Percentiles rank a stretch among this genome's conserved stretches.
These are phyloP conservation scores for Eupelmus urozonus DNA, from an alignment of 2,888 invertebrate species.

Conservation along the genomic window DNA sequence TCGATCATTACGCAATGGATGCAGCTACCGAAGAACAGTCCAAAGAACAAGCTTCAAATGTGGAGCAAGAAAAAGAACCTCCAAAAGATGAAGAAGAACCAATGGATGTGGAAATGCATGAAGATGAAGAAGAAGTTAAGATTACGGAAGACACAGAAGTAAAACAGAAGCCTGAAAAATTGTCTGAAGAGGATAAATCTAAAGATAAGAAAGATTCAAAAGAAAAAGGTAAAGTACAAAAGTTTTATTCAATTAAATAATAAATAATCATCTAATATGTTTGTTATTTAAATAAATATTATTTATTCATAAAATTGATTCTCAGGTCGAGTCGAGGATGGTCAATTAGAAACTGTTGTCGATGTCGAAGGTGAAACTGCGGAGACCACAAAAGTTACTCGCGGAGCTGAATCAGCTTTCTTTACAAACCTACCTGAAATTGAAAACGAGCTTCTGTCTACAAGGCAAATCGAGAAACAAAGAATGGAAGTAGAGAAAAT, in stretches of 20 bases:
- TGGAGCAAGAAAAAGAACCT: constrained; percentile 81
- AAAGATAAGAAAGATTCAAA: constrained; percentile 69
- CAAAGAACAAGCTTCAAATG: constrained; percentile 83
- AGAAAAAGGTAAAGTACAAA: constrained; percentile 74
- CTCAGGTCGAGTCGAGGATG: constrained; percentile 69
- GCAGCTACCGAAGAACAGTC: constrained; percentile 90
- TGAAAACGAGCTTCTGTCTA: constrained; percentile 47
- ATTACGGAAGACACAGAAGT: constrained; percentile 79
- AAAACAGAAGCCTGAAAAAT: constrained; percentile 78
- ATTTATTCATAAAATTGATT: background rate
- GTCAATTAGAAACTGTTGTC: constrained; percentile 79
- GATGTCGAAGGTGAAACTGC: constrained; percentile 88
- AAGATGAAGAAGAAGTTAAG: constrained; percentile 78
- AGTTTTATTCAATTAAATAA: background rate
- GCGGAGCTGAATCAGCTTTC: constrained; percentile 87
- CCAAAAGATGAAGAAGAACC: constrained; percentile 75
- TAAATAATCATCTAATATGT: background rate
- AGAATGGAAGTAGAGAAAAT: constrained; percentile 70
- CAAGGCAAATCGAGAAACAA: constrained; percentile 61
- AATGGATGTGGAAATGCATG: constrained; percentile 64
- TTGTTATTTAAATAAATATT: constrained; percentile 13
- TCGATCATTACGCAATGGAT: constrained; percentile 86
- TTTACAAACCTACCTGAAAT: constrained; percentile 80
- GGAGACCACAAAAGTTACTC: constrained; percentile 82
- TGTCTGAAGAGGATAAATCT: constrained; percentile 71